These are phyloP conservation scores for Cryptotis parvus DNA, from an alignment of 2,113 vertebrate species.

Conservation along the genomic window DNA sequence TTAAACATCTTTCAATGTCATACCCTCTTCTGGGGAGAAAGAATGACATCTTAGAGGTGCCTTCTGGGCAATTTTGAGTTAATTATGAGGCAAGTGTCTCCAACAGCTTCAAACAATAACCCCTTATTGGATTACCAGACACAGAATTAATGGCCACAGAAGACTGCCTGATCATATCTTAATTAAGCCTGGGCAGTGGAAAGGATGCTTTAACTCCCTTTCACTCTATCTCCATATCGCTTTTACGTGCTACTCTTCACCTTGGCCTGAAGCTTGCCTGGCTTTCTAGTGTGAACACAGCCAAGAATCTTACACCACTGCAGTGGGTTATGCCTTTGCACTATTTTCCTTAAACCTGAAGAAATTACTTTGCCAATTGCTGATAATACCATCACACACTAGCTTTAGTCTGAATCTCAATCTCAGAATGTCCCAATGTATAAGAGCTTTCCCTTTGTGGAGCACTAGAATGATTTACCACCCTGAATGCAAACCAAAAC, in stretches of 20 bases:
- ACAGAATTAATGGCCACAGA: conserved; percentile 76
- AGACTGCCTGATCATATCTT: conserved; percentile 75
- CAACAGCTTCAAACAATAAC: conserved; percentile 80
- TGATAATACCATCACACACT: neutral
- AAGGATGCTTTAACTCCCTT: conserved; percentile 51
- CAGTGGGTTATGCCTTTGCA: neutral
- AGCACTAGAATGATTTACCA: neutral
- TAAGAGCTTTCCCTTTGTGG: neutral
- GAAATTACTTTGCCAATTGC: neutral
- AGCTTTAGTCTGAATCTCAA: neutral
- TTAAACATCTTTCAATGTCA: conserved; percentile 60
- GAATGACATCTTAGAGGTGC: conserved; percentile 38
- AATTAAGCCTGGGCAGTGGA: conserved; percentile 78
- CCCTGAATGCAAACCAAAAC: neutral
- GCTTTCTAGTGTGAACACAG: neutral
- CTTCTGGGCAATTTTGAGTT: conserved; percentile 78
- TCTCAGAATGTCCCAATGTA: neutral
- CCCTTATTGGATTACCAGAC: conserved; percentile 82
- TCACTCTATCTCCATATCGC: neutral
- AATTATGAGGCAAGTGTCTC: conserved; percentile 75
- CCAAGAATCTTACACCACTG: conserved; percentile 14
- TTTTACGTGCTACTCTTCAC: neutral
- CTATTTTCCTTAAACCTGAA: neutral
- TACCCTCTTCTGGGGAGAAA: neutral
- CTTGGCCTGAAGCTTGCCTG: neutral